A percentile compares a stretch with the other conserved stretches of the same genome.
Conservation (phyloP, 1,140 invertebrate species). For the Penaeus chinensis region DNA sequence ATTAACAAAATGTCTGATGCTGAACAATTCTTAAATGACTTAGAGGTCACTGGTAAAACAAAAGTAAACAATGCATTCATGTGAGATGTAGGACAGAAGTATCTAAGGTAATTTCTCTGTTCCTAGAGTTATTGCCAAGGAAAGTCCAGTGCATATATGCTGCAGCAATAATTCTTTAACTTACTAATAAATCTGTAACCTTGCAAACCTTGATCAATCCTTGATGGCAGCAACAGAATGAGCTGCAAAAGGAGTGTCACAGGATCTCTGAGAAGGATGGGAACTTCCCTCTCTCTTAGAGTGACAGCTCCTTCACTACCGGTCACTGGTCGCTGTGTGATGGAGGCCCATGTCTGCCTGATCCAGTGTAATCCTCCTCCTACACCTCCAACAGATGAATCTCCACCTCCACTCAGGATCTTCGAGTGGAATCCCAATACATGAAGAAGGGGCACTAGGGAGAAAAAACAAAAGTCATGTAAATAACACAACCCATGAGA, state of each 20-base stretch:
- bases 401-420: conserved; percentile 77
- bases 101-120: too few species aligned
- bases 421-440: conserved; percentile 87
- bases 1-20: too few species aligned
- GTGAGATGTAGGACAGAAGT: too few species aligned
- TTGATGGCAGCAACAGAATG: conserved; percentile 83
- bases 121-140: too few species aligned
- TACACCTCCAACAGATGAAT: conserved; percentile 77
- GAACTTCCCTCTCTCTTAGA: conserved; percentile 75
- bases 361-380: conserved; percentile 70
- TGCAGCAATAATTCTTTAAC: background rate
- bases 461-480: conserved; percentile 14
- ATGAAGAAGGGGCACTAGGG: conserved; percentile 85
- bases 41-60: too few species aligned
- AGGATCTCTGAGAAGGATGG: conserved; percentile 86
- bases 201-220: conserved; percentile 75
- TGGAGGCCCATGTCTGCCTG: conserved; percentile 61
- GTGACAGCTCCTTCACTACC: conserved; percentile 67
- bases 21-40: too few species aligned
- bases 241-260: conserved; percentile 87
- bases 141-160: too few species aligned
- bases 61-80: too few species aligned
- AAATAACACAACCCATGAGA: background rate
- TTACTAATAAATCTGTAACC: background rate
- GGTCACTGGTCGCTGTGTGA: conserved; percentile 66